Conservation (phyloP, 2,113 vertebrate genomes). For the Micromys minutus region DNA sequence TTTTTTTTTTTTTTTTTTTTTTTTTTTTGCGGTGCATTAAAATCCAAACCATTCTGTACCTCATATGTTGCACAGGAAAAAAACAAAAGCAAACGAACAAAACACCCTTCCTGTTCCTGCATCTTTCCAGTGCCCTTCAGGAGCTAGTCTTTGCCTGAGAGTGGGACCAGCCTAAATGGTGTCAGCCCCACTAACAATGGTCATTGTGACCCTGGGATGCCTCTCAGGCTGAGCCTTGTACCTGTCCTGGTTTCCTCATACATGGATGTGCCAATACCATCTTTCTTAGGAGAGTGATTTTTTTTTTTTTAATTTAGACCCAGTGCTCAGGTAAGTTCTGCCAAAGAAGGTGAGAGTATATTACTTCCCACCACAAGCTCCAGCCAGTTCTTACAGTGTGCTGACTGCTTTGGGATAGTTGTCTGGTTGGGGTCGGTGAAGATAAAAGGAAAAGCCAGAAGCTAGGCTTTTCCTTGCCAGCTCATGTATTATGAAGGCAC, state of each 20-base stretch:
- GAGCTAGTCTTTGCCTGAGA: no score
- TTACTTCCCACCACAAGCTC: not conserved
- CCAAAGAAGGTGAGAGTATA: not conserved
- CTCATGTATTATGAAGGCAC: not conserved
- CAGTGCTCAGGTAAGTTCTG: not conserved
- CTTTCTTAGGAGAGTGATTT: not conserved
- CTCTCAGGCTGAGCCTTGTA: fast-evolving
- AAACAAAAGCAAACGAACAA: no score
- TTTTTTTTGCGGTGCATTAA: no score
- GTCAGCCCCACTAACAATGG: not conserved
- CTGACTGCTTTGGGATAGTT: constrained; percentile 25
- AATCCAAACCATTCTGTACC: not conserved
- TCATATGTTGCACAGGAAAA: not conserved
- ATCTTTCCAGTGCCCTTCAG: not conserved
- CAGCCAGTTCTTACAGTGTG: constrained; percentile 12
- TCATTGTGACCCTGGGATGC: not conserved
- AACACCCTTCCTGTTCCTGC: not conserved
- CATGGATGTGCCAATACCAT: not conserved
- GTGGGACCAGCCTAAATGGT: not conserved
- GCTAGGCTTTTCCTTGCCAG: constrained; percentile 13
- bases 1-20: no score
- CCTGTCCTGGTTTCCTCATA: not conserved
- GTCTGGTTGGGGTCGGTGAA: not conserved
- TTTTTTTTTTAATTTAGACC: not conserved
- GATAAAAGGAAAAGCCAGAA: constrained; percentile 38